Evolutionary conservation across 37 sponge, comb jelly and placozoan genomes (phyloP).

Genomic region (Beroe ovata): DNA sequence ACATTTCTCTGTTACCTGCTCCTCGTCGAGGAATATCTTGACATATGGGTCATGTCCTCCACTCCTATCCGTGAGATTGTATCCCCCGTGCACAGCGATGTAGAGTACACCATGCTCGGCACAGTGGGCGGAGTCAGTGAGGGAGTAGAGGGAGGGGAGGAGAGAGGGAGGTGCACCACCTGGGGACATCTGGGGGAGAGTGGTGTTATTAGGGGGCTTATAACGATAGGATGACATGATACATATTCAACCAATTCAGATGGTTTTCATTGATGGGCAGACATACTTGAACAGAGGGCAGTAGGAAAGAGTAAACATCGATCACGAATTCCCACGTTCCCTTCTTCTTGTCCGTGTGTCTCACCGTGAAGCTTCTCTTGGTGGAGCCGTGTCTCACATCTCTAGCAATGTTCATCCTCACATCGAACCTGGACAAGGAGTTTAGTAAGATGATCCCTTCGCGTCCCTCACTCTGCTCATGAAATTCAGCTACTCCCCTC

Average conservation of each 20-base stretch:
- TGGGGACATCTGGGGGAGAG: neutral
- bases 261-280: no score
- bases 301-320: neutral
- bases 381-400: neutral
- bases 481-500: no score
- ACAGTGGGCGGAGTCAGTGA: neutral
- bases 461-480: no score
- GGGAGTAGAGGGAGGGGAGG: slow-evolving; percentile 43
- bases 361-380: neutral
- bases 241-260: no score
- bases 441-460: no score
- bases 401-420: neutral
- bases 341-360: neutral
- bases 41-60: neutral
- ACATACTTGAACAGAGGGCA: neutral
- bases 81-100: slow-evolving; percentile 14
- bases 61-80: neutral
- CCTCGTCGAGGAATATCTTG: neutral
- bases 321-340: neutral
- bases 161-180: neutral
- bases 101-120: slow-evolving; percentile 13
- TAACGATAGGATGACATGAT: no score
- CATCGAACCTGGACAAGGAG: slow-evolving; percentile 12
- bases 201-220: no score
- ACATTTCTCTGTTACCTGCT: neutral